A percentile compares a stretch with the other conserved stretches of the same genome.
These are phyloP conservation scores for Prionace glauca DNA, from an alignment of 2,797 vertebrate genomes.

Conservation along the genomic window DNA sequence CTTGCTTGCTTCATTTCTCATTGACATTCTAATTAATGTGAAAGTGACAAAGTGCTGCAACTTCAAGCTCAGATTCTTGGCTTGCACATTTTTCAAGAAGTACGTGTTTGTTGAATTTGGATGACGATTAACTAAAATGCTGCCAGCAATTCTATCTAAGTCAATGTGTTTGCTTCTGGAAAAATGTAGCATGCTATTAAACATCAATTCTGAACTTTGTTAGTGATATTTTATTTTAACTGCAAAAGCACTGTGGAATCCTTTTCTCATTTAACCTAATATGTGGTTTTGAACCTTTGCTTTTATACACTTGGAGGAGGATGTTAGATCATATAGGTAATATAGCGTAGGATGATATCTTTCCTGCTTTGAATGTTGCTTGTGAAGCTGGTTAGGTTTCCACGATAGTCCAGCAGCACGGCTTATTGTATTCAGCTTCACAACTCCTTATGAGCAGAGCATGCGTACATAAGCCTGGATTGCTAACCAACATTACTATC, in stretches of 20 bases:
- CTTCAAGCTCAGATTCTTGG: constrained; percentile 3
- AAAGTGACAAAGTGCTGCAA: background rate
- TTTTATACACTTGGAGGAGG: too few relatives aligned
- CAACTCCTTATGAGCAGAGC: background rate
- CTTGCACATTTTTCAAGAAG: background rate
- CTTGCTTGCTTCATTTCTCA: constrained; percentile 21
- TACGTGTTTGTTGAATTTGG: background rate
- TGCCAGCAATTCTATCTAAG: background rate
- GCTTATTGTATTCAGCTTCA: background rate
- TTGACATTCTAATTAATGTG: background rate
- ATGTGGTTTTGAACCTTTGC: background rate
- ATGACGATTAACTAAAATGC: background rate
- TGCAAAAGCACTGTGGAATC: background rate
- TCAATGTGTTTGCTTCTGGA: background rate
- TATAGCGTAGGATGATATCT: too few relatives aligned
- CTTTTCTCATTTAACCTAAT: background rate
- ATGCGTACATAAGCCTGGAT: background rate
- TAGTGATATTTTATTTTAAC: background rate
- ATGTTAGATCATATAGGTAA: too few relatives aligned
- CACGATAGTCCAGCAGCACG: background rate
- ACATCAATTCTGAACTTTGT: background rate
- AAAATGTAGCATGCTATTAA: background rate
- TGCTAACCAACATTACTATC: background rate
- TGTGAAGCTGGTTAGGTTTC: too few relatives aligned
- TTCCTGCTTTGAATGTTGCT: too few relatives aligned